Base-by-base conservation (phyloP, 2,113 vertebrate genomes). In the Toxotes jaculatrix region DNA sequence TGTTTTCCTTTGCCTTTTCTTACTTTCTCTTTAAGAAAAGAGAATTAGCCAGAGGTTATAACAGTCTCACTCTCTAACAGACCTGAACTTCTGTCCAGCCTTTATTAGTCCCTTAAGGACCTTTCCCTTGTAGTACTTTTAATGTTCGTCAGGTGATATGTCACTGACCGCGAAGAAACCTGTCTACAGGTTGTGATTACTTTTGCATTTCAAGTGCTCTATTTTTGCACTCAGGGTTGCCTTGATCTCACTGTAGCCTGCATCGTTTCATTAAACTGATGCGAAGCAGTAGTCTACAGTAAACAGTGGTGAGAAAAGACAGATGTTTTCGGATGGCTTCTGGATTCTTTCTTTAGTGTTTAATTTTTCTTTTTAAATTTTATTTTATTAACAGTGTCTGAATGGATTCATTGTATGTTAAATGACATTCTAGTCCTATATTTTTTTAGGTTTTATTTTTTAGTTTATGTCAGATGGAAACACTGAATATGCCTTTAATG, bases 241-340 rank as follows among this genome's bases (percentile, higher is more conserved):
- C 51, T 71, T 88, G 73, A 88, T 75, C 49, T 79, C 43, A 32
- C 5, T 34, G 62, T 60, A 34, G 51, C 65, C 59, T 74, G 82
- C 55, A 23, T 12, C 0, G 8, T 34, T 87, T 77, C 16, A 78
- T 82, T 63, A 80, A 70, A 62, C 0, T 72, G 66, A 82, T n/a
- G 36, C 23, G 23, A 81, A 80, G 61, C 84, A 87, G 57, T 38
- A 51, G 23, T 27, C 1, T 16, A 7, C 7, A 27, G 51, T 55
- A 45, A 75, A n/a, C 21, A 7, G 7, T 32, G 7, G 31, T 63
- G 47, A 49, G 57, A 62, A 66, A 64, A 64, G 19, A 34, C 49
- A 60, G 56, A 79, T 62, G 38, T 73, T 65, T 36, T 16, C 53
- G 21, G 3, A 6, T 1, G 10, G n/a, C 9, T 79, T 60, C 9